Percentiles rank a stretch among this genome's conserved stretches.
Conservation (phyloP, 2,113 vertebrate genomes). For the Pachypanchax playfairii region DNA sequence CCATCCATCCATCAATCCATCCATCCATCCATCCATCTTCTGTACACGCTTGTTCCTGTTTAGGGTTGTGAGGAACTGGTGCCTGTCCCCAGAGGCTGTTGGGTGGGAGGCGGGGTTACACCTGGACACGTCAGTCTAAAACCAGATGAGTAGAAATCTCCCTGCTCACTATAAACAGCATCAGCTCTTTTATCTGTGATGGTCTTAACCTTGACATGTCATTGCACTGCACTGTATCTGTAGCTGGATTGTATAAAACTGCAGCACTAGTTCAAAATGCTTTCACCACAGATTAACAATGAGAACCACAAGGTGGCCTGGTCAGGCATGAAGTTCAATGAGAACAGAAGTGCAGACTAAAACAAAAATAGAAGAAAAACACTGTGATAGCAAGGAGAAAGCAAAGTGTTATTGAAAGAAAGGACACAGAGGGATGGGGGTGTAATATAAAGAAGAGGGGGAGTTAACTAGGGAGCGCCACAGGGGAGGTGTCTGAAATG, state of each 20-base stretch:
- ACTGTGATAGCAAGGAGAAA: not conserved
- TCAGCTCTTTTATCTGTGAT: not conserved
- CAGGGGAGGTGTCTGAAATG: slow-evolving; percentile 27
- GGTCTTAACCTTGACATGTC: slow-evolving; percentile 16
- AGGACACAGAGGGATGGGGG: slow-evolving; percentile 8
- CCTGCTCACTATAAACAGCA: no score
- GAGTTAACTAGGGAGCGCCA: slow-evolving; percentile 17
- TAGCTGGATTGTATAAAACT: slow-evolving; percentile 3
- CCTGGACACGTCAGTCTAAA: no score
- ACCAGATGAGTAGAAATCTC: not conserved
- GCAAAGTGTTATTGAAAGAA: not conserved
- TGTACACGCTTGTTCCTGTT: no score
- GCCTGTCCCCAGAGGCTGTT: no score
- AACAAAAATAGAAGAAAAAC: not conserved
- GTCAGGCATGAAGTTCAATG: slow-evolving; percentile 11
- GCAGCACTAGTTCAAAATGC: slow-evolving; percentile 12
- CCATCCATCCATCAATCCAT: no score
- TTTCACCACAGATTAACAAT: slow-evolving; percentile 16
- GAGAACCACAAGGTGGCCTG: slow-evolving; percentile 22
- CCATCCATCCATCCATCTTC: no score
- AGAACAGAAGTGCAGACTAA: slow-evolving; percentile 4
- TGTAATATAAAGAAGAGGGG: not conserved
- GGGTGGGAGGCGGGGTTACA: no score
- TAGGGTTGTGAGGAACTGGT: no score
- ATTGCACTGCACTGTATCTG: not conserved